Evolutionary conservation across 2,797 vertebrate species (phyloP), one percentile per base, ranked within the genome.

Genomic region (Pelobates cultripes): DNA sequence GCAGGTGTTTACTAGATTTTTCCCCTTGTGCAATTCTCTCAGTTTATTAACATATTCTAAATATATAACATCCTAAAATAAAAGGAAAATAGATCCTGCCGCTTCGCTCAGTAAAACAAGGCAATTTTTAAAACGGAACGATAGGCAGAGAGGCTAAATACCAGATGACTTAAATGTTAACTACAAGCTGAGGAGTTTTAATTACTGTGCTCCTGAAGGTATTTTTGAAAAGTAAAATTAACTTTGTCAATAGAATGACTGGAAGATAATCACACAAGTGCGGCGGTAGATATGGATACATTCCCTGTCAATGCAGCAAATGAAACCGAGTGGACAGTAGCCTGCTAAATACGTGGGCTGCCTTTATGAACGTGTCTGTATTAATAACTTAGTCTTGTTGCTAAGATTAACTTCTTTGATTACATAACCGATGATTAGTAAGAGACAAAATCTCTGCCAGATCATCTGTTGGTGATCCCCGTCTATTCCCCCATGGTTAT

Each of bases 391-490:
- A 60, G 77, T 67, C 7, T 74, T 43, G 60, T 80, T 84, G 82
- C 77, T 76, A 84, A 84, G 82, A 79, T 84, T 80, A 84, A 80
- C 66, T 67, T 84, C 77, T 84, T 64, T 79, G 77, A 74, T 84
- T 79, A 79, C 72, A 75, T 79, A 84, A 84, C 77, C 12, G 44
- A 84, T 84, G 77, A 84, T 84, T 84, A 84, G 55, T 55, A 57
- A 75, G 67, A 75, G 42, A 72, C 67, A 75, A 75, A 79, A 69
- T 83, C 82, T 83, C 82, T 75, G 72, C 72, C 77, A 79, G 77
- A 76, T 84, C 77, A 84, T 76, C 73, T 79, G 77, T 45, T 75
- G 67, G 68, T 66, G 82, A 84, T 80, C 77, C 68, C 53, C 47
- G 67, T 76, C 64, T 76, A 84, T 53, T 57, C 77, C n/a, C n/a